A percentile compares a stretch with the other conserved stretches of the same genome.
These are phyloP conservation scores for Luffia ferchaultella DNA, from an alignment of 2,888 invertebrate genomes.

Conservation along the genomic window DNA sequence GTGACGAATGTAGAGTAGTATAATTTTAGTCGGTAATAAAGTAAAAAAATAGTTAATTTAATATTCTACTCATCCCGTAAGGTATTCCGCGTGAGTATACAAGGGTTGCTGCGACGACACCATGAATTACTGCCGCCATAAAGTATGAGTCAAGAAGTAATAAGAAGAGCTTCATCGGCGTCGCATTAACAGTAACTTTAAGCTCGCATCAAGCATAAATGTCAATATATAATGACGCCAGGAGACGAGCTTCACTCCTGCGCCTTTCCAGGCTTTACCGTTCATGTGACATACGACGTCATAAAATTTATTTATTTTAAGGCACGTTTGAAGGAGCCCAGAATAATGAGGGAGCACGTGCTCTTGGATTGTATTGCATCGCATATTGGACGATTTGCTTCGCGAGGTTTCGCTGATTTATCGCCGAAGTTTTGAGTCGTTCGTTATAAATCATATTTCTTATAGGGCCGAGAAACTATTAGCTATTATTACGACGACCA, in stretches of 20 bases:
- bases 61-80: too few species aligned
- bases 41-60: too few species aligned
- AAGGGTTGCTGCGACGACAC: background rate
- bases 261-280: conserved; percentile 37
- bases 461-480: conserved; percentile 61
- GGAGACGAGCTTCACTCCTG: conserved; percentile 35
- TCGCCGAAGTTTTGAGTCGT: conserved; percentile 42
- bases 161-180: conserved; percentile 39
- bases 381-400: conserved; percentile 32
- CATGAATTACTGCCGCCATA: conserved; percentile 23
- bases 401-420: conserved; percentile 55
- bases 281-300: conserved; percentile 54
- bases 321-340: conserved; percentile 34
- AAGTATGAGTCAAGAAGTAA: conserved; percentile 52
- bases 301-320: conserved; percentile 61
- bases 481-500: conserved; percentile 54
- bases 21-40: too few species aligned
- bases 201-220: conserved; percentile 47
- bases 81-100: too few species aligned
- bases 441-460: conserved; percentile 56
- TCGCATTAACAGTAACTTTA: conserved; percentile 42
- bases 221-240: conserved; percentile 40
- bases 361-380: conserved; percentile 40
- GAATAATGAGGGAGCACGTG: conserved; percentile 59
- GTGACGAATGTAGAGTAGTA: too few species aligned